Conservation (phyloP, 1,140 invertebrate genomes). For the Sipha flava region DNA sequence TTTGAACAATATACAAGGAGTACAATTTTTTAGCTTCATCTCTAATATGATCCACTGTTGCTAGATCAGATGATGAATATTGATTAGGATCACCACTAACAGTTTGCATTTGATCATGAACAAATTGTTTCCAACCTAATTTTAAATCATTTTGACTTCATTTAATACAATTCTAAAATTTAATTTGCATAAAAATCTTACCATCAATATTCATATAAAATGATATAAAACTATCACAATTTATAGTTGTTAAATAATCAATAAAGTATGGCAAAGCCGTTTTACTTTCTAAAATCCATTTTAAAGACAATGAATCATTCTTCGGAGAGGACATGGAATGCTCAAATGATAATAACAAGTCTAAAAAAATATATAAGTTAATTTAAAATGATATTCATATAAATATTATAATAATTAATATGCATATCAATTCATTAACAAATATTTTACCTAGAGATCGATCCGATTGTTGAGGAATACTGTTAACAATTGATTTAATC, state of each 20-base stretch:
- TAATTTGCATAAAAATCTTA: background rate
- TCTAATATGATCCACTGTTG: constrained; percentile 19
- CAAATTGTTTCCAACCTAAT: constrained; percentile 29
- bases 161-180: background rate
- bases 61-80: constrained; percentile 19
- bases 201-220: constrained; percentile 77
- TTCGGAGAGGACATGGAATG: background rate
- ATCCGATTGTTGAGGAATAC: constrained; percentile 14
- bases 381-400: background rate
- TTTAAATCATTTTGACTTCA: background rate
- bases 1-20: constrained; percentile 15
- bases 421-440: background rate
- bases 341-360: constrained; percentile 28
- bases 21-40: constrained; percentile 24
- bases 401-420: background rate
- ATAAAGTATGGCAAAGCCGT: constrained; percentile 72
- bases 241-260: constrained; percentile 66
- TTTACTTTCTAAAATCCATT: constrained; percentile 71
- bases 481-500: constrained; percentile 12
- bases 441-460: constrained; percentile 7
- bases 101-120: constrained; percentile 19
- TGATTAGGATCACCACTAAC: constrained; percentile 8
- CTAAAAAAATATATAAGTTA: background rate
- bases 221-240: constrained; percentile 64
- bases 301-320: constrained; percentile 46